Evolutionary conservation across 2,888 invertebrate genomes (phyloP), one percentile per base, ranked within the genome.

Genomic region (Cheilosia variabilis): DNA sequence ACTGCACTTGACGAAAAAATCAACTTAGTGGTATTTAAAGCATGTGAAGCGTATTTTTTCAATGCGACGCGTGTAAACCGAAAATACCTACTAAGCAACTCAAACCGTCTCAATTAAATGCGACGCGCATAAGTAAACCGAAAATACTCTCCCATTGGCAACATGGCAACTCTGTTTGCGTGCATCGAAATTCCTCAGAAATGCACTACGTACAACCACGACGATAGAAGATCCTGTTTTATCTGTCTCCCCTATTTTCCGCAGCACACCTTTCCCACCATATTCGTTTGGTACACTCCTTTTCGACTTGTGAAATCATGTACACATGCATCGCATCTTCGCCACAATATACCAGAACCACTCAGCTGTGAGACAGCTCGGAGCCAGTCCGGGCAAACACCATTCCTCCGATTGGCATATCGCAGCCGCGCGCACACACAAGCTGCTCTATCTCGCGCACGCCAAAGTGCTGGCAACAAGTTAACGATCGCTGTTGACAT

Each of bases 401-500:
- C 47, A 55, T 60, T 60, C 50, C 22, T 19, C 37, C 24, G 71
- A 60, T 71, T 71, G 65, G 58, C 24, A 73, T 45, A 72, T 58
- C 31, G 0, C 27, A 66, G 22, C 17, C 43, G 57, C n/a, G 71
- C 31, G 69, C 57, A 43, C 43, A 73, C 75, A 68, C n/a, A 69
- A 63, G 55, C 43, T 57, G 45, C 45, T 53, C 37, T 5, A 22
- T 60, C 37, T 17, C 63, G 17, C 63, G 58, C 55, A 22, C 58
- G 13, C 37, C 37, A 13, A 52, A 65, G 27, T 53, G 52, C 22
- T 53, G 60, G 62, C 69, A 66, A 71, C 75, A 76, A 71, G 65
- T 76, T 80, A 62, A 75, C 75, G 71, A 84, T 84, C 62, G 27
- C 37, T 80, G 84, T 80, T 80, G 84, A 80, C 84, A 84, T 76